Evolutionary conservation across 2,113 vertebrate genomes (phyloP).

Genomic region (Anseranas semipalmata): DNA sequence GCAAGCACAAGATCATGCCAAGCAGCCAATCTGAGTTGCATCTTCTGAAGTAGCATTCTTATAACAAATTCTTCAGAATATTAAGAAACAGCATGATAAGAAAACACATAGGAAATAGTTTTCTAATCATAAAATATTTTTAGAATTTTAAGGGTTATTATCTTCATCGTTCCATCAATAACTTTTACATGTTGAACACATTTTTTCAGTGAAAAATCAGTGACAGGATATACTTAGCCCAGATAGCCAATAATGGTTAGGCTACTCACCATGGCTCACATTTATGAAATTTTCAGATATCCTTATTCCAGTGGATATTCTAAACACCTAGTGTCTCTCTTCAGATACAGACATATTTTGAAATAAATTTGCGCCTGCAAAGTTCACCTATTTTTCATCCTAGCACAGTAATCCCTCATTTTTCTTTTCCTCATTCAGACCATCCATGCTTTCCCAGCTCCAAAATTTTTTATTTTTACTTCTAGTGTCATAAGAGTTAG

Average conservation of each 20-base stretch:
- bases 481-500: neutral
- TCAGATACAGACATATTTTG: neutral
- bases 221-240: neutral
- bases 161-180: no score
- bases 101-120: neutral
- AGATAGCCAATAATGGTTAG: neutral
- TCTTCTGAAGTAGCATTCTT: neutral
- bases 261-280: neutral
- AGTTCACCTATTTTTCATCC: neutral
- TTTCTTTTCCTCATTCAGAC: neutral
- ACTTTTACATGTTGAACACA: neutral
- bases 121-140: neutral
- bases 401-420: neutral
- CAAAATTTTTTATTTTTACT: neutral
- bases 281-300: neutral
- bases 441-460: neutral
- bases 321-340: neutral
- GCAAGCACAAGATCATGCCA: neutral
- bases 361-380: neutral
- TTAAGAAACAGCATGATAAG: neutral
- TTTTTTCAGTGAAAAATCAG: neutral
- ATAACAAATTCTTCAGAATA: neutral
- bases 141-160: neutral
- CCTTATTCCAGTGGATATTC: neutral
- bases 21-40: neutral